A percentile compares a stretch with the other conserved stretches of the same genome.
Conservation (phyloP, 1,140 invertebrate genomes). For the Trichomalopsis sarcophagae region DNA sequence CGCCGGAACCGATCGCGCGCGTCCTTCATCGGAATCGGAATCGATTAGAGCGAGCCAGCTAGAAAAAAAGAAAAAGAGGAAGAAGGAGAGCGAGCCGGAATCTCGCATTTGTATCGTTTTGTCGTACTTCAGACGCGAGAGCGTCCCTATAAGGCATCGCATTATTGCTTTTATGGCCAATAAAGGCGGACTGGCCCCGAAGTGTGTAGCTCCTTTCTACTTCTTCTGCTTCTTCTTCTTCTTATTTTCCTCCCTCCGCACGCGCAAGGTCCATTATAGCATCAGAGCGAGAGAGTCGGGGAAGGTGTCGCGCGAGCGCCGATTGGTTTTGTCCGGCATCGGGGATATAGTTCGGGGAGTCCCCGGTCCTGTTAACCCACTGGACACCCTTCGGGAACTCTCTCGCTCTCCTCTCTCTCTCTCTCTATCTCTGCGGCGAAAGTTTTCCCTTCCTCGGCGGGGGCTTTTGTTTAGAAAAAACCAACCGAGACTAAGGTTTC, state of each 20-base stretch:
- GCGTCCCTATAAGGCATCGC: conserved; percentile 65
- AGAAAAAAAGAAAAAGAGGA: conserved; percentile 15
- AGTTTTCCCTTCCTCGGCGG: conserved; percentile 2
- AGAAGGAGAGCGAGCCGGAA: conserved; percentile 39
- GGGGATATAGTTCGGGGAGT: conserved; percentile 72
- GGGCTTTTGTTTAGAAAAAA: conserved; percentile 54
- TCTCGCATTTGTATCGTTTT: conserved; percentile 70
- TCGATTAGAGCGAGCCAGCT: conserved; percentile 25
- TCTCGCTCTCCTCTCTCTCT: background rate
- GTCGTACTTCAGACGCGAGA: conserved; percentile 65
- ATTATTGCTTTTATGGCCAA: conserved; percentile 75
- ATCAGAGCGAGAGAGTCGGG: conserved; percentile 8
- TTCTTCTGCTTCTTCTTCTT: conserved; percentile 14
- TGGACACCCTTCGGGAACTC: conserved; percentile 59
- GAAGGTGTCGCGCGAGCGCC: conserved; percentile 66
- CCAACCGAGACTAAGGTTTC: conserved; percentile 48
- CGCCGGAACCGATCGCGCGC: background rate
- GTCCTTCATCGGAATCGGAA: conserved; percentile 36
- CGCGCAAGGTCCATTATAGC: conserved; percentile 63
- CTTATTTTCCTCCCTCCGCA: conserved; percentile 12
- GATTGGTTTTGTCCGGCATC: conserved; percentile 69
- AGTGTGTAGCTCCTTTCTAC: background rate
- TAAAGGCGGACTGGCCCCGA: conserved; percentile 60
- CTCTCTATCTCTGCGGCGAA: background rate
- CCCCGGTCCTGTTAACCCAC: conserved; percentile 72